Conservation (phyloP, 2,797 vertebrate genomes). For the Urosaurus nigricauda region DNA sequence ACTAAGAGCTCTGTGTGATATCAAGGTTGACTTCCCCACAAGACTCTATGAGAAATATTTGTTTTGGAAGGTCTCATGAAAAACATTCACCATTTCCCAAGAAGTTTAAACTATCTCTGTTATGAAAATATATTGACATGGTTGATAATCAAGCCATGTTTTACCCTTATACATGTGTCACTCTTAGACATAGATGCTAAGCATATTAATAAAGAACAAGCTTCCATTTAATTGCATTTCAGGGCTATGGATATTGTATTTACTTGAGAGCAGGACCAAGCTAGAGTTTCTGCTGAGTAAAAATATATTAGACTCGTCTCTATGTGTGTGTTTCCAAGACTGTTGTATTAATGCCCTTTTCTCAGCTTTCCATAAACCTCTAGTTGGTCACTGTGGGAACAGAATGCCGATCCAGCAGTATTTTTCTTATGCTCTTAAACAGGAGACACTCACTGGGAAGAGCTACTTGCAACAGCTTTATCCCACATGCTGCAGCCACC, state of each 20-base stretch:
- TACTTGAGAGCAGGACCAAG: no score
- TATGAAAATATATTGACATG: slow-evolving; percentile 1
- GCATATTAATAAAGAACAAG: not conserved
- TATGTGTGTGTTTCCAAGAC: no score
- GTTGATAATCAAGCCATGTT: slow-evolving; percentile 4
- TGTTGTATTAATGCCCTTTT: no score
- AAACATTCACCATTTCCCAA: slow-evolving; percentile 7
- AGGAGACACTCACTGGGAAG: no score
- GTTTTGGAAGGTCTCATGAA: not conserved
- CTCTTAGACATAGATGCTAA: not conserved
- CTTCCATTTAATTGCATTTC: not conserved
- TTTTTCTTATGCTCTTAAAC: no score
- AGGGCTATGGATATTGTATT: not conserved
- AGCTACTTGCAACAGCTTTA: no score
- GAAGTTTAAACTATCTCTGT: slow-evolving; percentile 3
- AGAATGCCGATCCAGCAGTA: no score
- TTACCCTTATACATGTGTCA: not conserved
- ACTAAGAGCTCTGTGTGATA: not conserved
- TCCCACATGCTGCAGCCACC: no score
- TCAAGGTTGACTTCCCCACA: not conserved
- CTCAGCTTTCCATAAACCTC: no score
- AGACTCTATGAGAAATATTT: not conserved
- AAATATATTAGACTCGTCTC: not conserved
- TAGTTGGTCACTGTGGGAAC: no score
- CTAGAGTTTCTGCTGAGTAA: not conserved